Evolutionary conservation across 2,888 invertebrate species (phyloP).

Genomic region (Odiellus spinosus): DNA sequence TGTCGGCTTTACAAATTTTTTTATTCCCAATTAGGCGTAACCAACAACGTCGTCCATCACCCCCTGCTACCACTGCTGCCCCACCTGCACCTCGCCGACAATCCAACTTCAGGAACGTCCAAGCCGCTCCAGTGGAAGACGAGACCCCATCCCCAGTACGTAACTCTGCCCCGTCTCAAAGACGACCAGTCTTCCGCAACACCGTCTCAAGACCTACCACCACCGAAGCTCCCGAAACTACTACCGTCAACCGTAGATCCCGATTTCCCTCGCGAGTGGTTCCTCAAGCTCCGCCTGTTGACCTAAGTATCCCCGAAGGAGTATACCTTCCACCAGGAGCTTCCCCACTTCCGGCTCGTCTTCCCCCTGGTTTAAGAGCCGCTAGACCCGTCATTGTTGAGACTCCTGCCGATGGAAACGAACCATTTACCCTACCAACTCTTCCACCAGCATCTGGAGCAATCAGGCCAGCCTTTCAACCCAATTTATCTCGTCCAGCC

Average conservation of each 20-base stretch:
- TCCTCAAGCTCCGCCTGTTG: too few relatives aligned
- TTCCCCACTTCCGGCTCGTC: constrained; percentile 5
- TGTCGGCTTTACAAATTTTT: too few relatives aligned
- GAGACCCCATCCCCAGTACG: too few relatives aligned
- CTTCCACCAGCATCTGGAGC: not conserved
- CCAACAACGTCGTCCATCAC: constrained; percentile 1
- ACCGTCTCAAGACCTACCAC: constrained; percentile 2
- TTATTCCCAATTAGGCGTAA: too few relatives aligned
- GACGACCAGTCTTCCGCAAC: constrained; percentile 1
- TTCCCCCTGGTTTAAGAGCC: not conserved
- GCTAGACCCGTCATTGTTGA: not conserved
- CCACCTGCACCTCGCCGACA: constrained; percentile 3
- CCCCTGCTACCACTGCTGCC: constrained; percentile 2
- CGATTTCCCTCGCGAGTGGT: too few relatives aligned
- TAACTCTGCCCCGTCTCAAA: constrained; percentile 1
- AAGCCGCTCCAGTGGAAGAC: too few relatives aligned
- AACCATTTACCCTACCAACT: not conserved
- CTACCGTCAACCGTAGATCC: too few relatives aligned
- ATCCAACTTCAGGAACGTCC: not conserved
- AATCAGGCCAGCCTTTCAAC: constrained; percentile 2
- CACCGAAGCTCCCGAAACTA: constrained; percentile 1
- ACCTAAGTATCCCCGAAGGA: too few relatives aligned
- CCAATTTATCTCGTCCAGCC: not conserved
- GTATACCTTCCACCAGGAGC: too few relatives aligned
- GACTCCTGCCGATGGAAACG: not conserved